Percentiles rank a stretch among this genome's conserved stretches.
Evolutionary conservation across 1,140 invertebrate species (phyloP).

Genomic region (Ruditapes philippinarum): DNA sequence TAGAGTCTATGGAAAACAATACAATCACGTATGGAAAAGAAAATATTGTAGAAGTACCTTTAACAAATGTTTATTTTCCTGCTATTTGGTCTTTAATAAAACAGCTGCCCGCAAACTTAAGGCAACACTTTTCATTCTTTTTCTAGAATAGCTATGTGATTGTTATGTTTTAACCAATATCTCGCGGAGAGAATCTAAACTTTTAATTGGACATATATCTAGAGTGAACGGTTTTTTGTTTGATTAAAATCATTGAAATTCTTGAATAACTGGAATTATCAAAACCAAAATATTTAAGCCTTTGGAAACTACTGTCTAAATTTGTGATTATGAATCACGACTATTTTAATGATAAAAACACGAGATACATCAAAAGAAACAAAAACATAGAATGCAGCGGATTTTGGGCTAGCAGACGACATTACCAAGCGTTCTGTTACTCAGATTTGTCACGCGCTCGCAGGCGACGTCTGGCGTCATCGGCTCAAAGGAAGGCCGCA

Average conservation of each 20-base stretch:
- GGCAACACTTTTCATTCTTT: too few species aligned
- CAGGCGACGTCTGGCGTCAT: conserved; percentile 34
- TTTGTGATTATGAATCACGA: too few species aligned
- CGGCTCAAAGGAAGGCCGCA: conserved; percentile 72
- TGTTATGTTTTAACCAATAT: too few species aligned
- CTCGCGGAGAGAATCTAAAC: too few species aligned
- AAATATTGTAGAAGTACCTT: conserved; percentile 13
- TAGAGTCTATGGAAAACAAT: too few species aligned
- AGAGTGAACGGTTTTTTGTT: too few species aligned
- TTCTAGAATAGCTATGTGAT: too few species aligned
- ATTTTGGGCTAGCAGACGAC: neutral
- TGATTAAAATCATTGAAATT: too few species aligned
- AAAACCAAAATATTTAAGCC: neutral
- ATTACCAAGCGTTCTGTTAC: neutral
- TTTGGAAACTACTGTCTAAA: too few species aligned
- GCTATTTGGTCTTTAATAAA: neutral
- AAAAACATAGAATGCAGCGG: neutral
- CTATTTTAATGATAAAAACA: neutral
- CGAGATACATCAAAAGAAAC: neutral
- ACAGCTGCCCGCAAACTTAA: conserved; percentile 8
- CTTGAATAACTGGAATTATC: neutral
- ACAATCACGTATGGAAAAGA: too few species aligned
- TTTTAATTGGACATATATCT: too few species aligned
- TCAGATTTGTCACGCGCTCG: conserved; percentile 14
- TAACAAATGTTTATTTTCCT: neutral